Conservation (phyloP, 2,888 invertebrate species). For the Periphyllus acericola region DNA sequence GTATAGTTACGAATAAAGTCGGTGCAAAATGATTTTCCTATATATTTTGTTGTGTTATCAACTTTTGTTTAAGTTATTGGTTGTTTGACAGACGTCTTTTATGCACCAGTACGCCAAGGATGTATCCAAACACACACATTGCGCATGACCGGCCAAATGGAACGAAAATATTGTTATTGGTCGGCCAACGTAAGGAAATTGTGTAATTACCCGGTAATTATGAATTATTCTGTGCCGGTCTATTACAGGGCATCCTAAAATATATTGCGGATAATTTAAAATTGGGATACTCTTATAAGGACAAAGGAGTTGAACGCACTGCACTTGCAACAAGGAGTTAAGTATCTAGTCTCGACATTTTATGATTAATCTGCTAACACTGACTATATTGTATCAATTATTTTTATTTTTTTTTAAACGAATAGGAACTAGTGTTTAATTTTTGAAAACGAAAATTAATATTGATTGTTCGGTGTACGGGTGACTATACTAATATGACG, state of each 20-base stretch:
- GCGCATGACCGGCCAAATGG: constrained; percentile 59
- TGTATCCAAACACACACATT: constrained; percentile 44
- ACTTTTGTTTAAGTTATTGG: constrained; percentile 15
- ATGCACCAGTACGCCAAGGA: constrained; percentile 13
- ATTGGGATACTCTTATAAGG: background rate
- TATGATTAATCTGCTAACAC: too few relatives aligned
- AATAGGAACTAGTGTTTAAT: too few relatives aligned
- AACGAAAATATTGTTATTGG: constrained; percentile 59
- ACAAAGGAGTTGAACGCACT: constrained; percentile 49
- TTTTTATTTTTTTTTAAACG: too few relatives aligned
- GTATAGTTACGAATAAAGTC: too few relatives aligned
- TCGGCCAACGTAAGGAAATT: constrained; percentile 55
- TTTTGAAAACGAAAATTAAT: too few relatives aligned
- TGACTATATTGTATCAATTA: too few relatives aligned
- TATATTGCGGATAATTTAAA: constrained; percentile 6
- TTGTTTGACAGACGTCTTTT: constrained; percentile 5
- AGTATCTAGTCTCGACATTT: too few relatives aligned
- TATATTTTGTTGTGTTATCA: too few relatives aligned
- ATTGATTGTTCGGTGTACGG: too few relatives aligned
- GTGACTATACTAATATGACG: too few relatives aligned
- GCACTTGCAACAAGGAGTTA: background rate
- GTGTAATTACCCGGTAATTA: constrained; percentile 56
- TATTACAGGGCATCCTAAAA: constrained; percentile 39
- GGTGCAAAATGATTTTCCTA: too few relatives aligned
- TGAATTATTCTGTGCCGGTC: constrained; percentile 30